Base-by-base conservation (phyloP, 2,113 vertebrate species). In the Butastur rufipennis region DNA sequence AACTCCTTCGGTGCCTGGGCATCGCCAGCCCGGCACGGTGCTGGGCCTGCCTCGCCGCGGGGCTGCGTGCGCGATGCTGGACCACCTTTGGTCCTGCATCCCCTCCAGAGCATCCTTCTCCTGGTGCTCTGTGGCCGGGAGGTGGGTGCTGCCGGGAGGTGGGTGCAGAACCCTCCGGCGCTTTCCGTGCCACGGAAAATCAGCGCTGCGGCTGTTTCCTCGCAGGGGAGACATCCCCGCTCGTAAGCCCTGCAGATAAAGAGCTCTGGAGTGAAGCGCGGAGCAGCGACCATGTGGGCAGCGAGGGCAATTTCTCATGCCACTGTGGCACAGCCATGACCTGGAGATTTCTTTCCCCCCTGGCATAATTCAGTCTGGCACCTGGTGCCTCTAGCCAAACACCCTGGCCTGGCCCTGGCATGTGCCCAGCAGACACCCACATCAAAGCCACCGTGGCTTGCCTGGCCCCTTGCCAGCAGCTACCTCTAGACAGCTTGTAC, bases 1-100 rank as follows among this genome's bases (percentile, higher is more conserved):
- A 97, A 97, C 96, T 81, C 86, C 50, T 95, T 95, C 93, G 75
- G 58, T 6, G 95, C 96, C 95, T 75, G 83, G 56, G 86, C 78
- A 74, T 9, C 12, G 32, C 19, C 86, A 59, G 87, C 72, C 27
- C 29, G 6, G 50, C 88, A 43, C 34, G n/a, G 36, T 29, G 7
- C 11, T 5, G 86, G 65, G 36, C 18, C 18, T 20, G 86, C 67
- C 52, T 52, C 0, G 21, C 73, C 6, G 15, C 3, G 13, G 61
- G 36, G 80, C 43, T 86, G 47, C 8, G 5, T 15, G 70, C 3
- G 22, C 4, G 5, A 38, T 6, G 55, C 81, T 32, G 93, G 61
- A 38, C 85, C 81, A 11, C 23, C 47, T 38, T 62, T 14, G 47
- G 4, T 77, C 75, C 91, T 9, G 34, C 53, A 29, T 67, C 74